phyloP scores from a whole-genome alignment of 2,797 vertebrate genomes.

The Philypnodon macrostomus region DNA sequence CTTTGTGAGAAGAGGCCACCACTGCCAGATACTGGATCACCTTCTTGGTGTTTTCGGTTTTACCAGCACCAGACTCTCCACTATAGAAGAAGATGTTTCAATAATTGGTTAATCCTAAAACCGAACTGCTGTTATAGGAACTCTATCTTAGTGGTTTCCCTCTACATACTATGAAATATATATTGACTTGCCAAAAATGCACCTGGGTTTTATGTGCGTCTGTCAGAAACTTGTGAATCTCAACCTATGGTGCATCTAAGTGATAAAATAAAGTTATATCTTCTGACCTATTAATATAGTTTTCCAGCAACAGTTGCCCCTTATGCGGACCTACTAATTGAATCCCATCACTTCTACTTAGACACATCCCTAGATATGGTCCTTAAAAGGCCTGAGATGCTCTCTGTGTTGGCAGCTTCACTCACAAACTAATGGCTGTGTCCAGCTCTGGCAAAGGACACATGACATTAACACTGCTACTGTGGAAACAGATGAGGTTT shows the following conservation, averaged over 20 bases:
- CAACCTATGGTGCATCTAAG: too few relatives aligned
- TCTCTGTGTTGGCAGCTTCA: conserved; percentile 37
- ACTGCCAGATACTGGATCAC: conserved; percentile 97
- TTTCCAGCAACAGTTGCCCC: neutral
- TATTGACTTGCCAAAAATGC: too few relatives aligned
- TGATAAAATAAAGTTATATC: too few relatives aligned
- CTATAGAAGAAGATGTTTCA: conserved; percentile 58
- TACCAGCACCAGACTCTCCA: conserved; percentile 96
- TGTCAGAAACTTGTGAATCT: too few relatives aligned
- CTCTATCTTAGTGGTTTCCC: too few relatives aligned
- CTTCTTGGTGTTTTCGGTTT: conserved; percentile 98
- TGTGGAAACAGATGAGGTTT: conserved; percentile 11
- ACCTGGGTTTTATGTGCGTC: too few relatives aligned
- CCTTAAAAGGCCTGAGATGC: conserved; percentile 73
- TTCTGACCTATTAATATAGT: too few relatives aligned
- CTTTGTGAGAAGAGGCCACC: conserved; percentile 95
- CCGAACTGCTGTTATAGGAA: too few relatives aligned
- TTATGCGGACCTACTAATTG: neutral
- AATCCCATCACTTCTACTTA: conserved; percentile 19
- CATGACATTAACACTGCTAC: conserved; percentile 25
- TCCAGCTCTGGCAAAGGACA: conserved; percentile 32
- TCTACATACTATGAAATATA: too few relatives aligned
- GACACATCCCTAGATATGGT: conserved; percentile 22
- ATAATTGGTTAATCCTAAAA: neutral
- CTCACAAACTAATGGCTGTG: conserved; percentile 39